Conservation (phyloP, 2,113 vertebrate genomes). For the Protobothrops mucrosquamatus region DNA sequence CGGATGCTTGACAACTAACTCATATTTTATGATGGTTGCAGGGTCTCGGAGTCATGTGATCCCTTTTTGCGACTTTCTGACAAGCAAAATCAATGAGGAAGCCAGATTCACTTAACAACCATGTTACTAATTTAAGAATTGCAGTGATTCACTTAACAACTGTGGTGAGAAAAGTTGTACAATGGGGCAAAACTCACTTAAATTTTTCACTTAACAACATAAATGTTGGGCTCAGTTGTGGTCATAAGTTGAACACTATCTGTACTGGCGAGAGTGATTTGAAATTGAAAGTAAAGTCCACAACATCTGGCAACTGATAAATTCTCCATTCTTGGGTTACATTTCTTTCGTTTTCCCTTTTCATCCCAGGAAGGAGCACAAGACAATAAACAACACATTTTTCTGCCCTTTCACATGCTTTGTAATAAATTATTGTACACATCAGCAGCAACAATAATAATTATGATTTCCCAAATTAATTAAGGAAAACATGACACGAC, state of each 20-base stretch:
- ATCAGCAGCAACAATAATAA: background rate
- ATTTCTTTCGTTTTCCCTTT: background rate
- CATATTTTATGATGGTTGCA: too few relatives aligned
- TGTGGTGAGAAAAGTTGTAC: background rate
- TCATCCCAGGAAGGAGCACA: background rate
- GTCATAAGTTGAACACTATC: background rate
- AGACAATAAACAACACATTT: background rate
- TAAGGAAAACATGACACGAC: background rate
- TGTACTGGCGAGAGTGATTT: background rate
- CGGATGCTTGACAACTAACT: too few relatives aligned
- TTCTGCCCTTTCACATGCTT: background rate
- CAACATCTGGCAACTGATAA: background rate
- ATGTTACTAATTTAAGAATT: background rate
- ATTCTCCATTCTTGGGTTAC: background rate
- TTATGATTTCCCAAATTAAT: constrained; percentile 10
- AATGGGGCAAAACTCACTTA: background rate
- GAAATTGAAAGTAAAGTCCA: background rate
- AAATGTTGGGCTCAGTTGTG: background rate
- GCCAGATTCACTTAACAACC: background rate
- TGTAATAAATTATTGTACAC: background rate
- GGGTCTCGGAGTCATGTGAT: too few relatives aligned
- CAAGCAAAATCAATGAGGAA: background rate
- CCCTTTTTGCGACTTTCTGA: too few relatives aligned
- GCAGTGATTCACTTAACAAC: background rate
- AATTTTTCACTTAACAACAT: background rate